Evolutionary conservation across 2,888 invertebrate species (phyloP).

Genomic region (Oxytorus armatus): DNA sequence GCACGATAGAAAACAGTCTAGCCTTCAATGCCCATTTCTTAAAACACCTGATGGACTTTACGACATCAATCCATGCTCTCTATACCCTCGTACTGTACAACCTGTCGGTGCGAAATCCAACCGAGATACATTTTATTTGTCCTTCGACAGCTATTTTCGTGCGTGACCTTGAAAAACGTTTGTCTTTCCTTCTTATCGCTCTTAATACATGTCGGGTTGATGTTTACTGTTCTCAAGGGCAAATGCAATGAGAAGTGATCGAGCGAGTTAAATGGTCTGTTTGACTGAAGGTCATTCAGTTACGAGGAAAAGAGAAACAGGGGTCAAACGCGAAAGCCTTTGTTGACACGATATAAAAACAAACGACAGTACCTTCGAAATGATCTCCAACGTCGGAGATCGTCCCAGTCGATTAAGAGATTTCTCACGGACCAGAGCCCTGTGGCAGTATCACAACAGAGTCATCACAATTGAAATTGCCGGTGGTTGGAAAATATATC

Average conservation of each 20-base stretch:
- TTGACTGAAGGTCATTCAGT: too few relatives aligned
- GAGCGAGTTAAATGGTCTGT: too few relatives aligned
- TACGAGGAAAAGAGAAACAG: too few relatives aligned
- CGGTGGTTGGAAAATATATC: neutral
- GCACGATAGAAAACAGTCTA: constrained; percentile 18
- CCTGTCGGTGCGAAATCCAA: constrained; percentile 33
- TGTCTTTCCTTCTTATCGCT: neutral
- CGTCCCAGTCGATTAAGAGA: constrained; percentile 18
- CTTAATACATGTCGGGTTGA: too few relatives aligned
- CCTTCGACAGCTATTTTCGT: neutral
- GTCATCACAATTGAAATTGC: constrained; percentile 9
- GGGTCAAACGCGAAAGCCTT: too few relatives aligned
- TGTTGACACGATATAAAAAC: too few relatives aligned
- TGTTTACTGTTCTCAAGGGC: too few relatives aligned
- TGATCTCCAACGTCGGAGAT: neutral
- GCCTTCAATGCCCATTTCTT: constrained; percentile 16
- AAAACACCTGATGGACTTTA: constrained; percentile 32
- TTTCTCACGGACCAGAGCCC: constrained; percentile 21
- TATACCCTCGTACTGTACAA: constrained; percentile 14
- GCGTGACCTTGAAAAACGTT: neutral
- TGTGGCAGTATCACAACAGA: constrained; percentile 12
- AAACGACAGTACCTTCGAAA: too few relatives aligned
- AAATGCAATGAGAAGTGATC: too few relatives aligned
- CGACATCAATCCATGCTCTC: constrained; percentile 7
- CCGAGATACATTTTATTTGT: neutral